A percentile compares a stretch with the other conserved stretches of the same genome.
Conservation (phyloP, 2,113 vertebrate genomes). For the Neotoma lepida region DNA sequence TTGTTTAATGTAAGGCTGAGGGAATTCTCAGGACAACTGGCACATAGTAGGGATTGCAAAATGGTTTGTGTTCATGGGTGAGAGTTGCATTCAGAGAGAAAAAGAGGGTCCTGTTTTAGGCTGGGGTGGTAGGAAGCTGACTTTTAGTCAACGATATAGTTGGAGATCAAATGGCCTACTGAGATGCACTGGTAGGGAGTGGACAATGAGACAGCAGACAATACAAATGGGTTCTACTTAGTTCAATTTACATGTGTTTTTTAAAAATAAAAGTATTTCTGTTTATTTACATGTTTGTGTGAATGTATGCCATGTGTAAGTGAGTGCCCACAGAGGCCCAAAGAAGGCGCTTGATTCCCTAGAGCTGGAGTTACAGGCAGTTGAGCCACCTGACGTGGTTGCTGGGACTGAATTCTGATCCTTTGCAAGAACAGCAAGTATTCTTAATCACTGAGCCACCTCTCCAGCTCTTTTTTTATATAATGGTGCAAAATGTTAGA, state of each 20-base stretch:
- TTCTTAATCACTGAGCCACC: neutral
- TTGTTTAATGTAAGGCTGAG: neutral
- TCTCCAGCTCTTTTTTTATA: neutral
- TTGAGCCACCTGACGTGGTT: neutral
- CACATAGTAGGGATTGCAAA: neutral
- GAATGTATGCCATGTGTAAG: neutral
- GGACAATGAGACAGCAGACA: neutral
- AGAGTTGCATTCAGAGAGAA: neutral
- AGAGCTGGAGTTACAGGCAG: neutral
- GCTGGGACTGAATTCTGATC: neutral
- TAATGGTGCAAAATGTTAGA: neutral
- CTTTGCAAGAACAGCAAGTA: neutral
- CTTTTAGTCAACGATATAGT: neutral
- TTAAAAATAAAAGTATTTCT: neutral
- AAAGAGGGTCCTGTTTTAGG: neutral
- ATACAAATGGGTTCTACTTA: neutral
- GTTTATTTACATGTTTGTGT: neutral
- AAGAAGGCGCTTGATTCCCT: neutral
- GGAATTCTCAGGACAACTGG: conserved; percentile 36
- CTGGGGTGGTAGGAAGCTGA: neutral
- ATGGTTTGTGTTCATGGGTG: neutral
- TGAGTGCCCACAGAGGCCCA: neutral
- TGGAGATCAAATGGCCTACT: neutral
- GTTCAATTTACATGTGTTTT: neutral
- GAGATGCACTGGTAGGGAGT: neutral